These are phyloP conservation scores for Oreotrochilus melanogaster DNA, from an alignment of 2,113 vertebrate genomes.

Conservation along the genomic window DNA sequence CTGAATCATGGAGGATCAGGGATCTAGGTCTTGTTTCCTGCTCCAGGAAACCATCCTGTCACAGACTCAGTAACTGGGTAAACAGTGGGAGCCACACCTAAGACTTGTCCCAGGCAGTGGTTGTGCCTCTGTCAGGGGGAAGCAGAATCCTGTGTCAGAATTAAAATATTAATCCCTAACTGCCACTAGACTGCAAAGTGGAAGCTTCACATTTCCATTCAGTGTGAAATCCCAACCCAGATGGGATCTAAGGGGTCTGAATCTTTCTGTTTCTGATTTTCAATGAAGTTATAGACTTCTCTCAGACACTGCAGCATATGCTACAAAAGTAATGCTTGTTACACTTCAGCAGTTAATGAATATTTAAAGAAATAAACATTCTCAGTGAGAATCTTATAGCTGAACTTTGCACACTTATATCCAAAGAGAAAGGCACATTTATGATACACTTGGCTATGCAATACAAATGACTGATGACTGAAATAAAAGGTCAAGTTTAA, in stretches of 20 bases:
- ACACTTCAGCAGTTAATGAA: neutral
- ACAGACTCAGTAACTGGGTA: neutral
- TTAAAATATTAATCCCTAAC: neutral
- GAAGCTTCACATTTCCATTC: neutral
- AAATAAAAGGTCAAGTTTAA: conserved; percentile 18
- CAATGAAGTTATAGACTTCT: neutral
- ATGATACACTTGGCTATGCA: neutral
- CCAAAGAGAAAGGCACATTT: neutral
- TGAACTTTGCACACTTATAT: neutral
- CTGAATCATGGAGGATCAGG: rapidly evolving
- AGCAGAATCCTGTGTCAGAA: neutral
- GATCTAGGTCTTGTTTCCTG: neutral
- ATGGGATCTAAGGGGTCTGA: neutral
- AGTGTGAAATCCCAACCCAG: neutral
- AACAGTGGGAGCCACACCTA: neutral
- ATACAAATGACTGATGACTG: neutral
- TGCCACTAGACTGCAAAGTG: neutral
- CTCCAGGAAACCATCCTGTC: neutral
- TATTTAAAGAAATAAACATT: neutral
- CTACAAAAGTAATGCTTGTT: neutral
- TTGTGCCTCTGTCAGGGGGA: neutral
- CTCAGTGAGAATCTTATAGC: neutral
- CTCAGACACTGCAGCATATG: neutral
- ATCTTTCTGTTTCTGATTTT: neutral
- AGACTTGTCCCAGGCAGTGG: neutral